Base-by-base conservation (phyloP, 1,140 invertebrate genomes). In the Apis florea region DNA sequence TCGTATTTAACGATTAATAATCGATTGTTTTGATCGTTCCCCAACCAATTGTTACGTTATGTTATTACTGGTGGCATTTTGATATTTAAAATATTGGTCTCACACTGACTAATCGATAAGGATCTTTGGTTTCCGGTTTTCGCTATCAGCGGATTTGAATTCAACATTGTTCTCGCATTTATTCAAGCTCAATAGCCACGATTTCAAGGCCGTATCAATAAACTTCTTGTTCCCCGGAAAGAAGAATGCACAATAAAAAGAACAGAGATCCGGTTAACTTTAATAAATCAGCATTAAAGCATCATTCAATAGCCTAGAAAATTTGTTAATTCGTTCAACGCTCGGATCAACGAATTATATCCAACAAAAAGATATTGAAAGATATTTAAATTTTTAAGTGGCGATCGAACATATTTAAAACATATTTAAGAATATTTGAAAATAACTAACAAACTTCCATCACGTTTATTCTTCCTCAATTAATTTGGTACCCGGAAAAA, bases 201-300 rank as follows among this genome's bases (percentile, higher is more conserved):
- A 24, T 24, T 61, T 54, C 82, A 83, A 83, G 78, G 82, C 51
- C 53, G 78, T 54, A 81, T 81, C 66, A 69, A 83, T 83, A 63
- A 64, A 17, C 31, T 79, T 80, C 77, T 63, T 66, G 47, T 75
- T 70, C 78, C 63, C 51, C 53, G 69, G 81, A 79, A 83, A 79
- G 58, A 53, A 71, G 56, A 79, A 59, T 69, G 72, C 17, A 78
- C 61, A 71, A 76, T 64, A 61, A 40, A 19, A 26, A 26, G 61
- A 71, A 61, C 49, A 19, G 21, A 59, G 51, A 71, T 71, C 69
- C 69, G 56, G 69, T 71, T 71, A 71, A 53, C 26, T 56, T 26
- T 26, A 2, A 26, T 71, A 71, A 71, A 56, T 56, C 26, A 21
- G 4, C 51, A 15, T 53, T 56, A 17, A 54, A 71, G 21, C 2